phyloP scores from a whole-genome alignment of 2,797 vertebrate species.

The Anabas testudineus region DNA sequence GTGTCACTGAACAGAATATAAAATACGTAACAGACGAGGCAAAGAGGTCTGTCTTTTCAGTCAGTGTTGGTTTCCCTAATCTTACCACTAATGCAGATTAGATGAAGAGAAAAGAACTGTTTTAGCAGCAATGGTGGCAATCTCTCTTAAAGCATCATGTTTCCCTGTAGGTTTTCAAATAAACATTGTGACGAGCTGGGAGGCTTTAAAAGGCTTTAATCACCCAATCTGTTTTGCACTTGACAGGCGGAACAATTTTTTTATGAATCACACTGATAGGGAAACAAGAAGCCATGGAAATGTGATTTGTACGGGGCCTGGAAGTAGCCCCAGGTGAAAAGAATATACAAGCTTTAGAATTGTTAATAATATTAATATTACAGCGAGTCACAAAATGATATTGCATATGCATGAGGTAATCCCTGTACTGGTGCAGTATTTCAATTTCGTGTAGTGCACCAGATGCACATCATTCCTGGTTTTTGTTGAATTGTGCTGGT shows the following conservation, averaged over 20 bases:
- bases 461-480: conserved; percentile 7
- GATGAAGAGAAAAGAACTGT: background rate
- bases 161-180: conserved; percentile 23
- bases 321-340: conserved; percentile 60
- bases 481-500: conserved; percentile 11
- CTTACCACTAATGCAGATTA: conserved; percentile 9
- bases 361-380: conserved; percentile 39
- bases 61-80: background rate
- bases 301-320: conserved; percentile 54
- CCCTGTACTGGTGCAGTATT: background rate
- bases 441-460: background rate
- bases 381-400: conserved; percentile 31
- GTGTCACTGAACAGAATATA: conserved; percentile 4
- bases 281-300: conserved; percentile 65
- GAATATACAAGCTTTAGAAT: conserved; percentile 36
- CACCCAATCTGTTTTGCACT: conserved; percentile 54
- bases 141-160: conserved; percentile 3
- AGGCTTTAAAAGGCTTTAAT: conserved; percentile 60
- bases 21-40: background rate
- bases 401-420: conserved; percentile 37
- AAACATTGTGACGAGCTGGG: conserved; percentile 21
- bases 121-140: background rate
- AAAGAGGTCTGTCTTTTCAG: background rate
- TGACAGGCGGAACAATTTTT: conserved; percentile 57
- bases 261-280: conserved; percentile 54